Base-by-base conservation (phyloP, 2,797 vertebrate genomes). In the Psittacula echo region DNA sequence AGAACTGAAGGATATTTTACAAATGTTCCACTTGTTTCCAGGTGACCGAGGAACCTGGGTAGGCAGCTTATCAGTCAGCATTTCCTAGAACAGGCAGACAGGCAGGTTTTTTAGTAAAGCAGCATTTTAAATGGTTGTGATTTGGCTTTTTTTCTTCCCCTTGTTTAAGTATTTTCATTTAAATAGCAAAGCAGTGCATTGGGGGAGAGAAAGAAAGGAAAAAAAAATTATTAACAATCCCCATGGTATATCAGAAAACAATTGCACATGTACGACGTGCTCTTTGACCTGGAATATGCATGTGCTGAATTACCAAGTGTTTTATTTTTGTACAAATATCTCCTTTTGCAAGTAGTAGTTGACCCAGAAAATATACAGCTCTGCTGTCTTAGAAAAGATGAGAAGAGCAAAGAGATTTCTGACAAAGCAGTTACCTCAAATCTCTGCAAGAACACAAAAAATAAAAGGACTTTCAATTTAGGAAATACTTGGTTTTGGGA, bases 11-110 rank as follows among this genome's bases (percentile, higher is more conserved):
- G 94, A 75, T 94, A 92, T 92, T 96, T 95, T 92, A 89, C 58
- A 95, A 96, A 92, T 80, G 72, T 95, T 95, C 90, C 58, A 65
- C 68, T 93, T 90, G 90, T 95, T 95, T 97, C 91, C 86, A 94
- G 90, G 93, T 96, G 93, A 93, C 88, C 6, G 11, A 68, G 70
- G 82, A 89, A 80, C 53, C 39, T 68, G 41, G 58, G 17, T 88
- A 87, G 75, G 73, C 77, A 70, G 61, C 32, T 90, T 89, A 34
- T 76, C 77, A 81, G 47, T 54, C 70, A 89, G 70, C 22, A 71
- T 92, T 82, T 54, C 5, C 8, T 44, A 53, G 42, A 77, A 68
- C 8, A 67, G 11, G 26, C 74, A 67, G 60, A 4, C 53, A 58
- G 60, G 4, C 34, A 34, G 13, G 37, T 86, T 91, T 86, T 91